Percentiles rank a stretch among this genome's conserved stretches.
Conservation (phyloP, 2,113 vertebrate genomes). For the Benthochromis sp. region DNA sequence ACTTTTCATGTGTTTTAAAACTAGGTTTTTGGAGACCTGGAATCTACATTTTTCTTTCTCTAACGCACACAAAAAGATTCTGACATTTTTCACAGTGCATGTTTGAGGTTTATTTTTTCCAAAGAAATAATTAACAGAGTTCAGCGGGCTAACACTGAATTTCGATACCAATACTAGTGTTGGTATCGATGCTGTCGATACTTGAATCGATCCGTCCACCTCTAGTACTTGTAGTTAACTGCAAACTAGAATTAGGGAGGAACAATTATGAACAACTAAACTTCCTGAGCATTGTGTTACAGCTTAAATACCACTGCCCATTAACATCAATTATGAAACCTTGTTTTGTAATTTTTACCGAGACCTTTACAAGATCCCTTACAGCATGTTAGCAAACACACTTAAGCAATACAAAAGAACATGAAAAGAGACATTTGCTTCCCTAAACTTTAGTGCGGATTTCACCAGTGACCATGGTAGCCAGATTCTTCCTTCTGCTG, state of each 20-base stretch:
- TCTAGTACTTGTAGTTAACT: background rate
- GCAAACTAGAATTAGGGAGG: background rate
- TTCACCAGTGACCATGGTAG: conserved; percentile 25
- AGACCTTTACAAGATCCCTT: background rate
- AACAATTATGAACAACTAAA: background rate
- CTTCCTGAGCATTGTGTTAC: background rate
- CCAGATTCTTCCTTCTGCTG: conserved; percentile 7
- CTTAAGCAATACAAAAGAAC: conserved; percentile 22
- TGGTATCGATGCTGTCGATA: background rate
- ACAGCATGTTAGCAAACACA: background rate
- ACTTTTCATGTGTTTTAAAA: background rate
- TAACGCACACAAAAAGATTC: background rate
- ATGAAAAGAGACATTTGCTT: background rate
- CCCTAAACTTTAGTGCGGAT: background rate
- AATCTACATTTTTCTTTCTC: background rate
- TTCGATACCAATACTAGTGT: background rate
- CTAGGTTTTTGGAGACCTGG: background rate
- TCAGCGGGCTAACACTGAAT: background rate
- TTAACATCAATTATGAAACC: background rate
- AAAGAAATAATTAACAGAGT: background rate
- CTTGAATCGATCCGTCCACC: background rate
- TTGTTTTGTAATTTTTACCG: background rate
- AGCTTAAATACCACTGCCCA: background rate
- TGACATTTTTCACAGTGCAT: background rate
- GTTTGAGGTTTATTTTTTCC: background rate